Base-by-base conservation (phyloP, 2,113 vertebrate species). In the Neodon shergylaensis region DNA sequence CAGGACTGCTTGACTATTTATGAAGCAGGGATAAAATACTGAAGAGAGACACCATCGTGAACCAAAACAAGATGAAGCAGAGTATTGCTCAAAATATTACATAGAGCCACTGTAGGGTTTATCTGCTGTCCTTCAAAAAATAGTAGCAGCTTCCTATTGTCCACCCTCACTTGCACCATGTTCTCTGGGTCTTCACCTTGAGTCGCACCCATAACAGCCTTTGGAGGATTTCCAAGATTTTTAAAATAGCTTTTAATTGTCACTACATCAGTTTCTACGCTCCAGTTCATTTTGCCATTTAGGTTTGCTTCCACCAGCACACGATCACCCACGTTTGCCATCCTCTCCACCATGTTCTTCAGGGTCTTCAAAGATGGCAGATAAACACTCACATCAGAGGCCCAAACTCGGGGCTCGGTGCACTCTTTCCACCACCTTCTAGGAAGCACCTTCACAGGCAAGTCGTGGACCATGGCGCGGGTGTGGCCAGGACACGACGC, bases 61-160 rank as follows among this genome's bases (percentile, higher is more conserved):
- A 85, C n/a, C 91, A 74, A 88, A 85, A 94, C 72, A 58, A 83
- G 78, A 31, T 72, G 88, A 81, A 95, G 94, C 39, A 72, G 58
- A 44, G n/a, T 19, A 26, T 12, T 78, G 70, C 76, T 94, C 85
- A 68, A 61, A 90, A 95, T 54, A 72, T 33, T 79, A 47, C 83
- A 93, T 1, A 88, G 7, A 33, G 84, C 44, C 8, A 1, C 5
- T 14, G 65, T 12, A 24, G 90, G 84, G 68, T 72, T 54, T 47
- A 91, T 82, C 39, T 79, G 76, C 74, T 90, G 70, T 47, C 76
- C 73, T 36, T 90, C 4, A 1, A 88, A 81, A 61, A 61, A 66
- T 39, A 78, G 52, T 44, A 90, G 68, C 21, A 90, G 68, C 12
- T 87, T 94, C 74, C 58, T 68, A 31, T 47, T 92, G 12, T 66